Conservation (phyloP, 2,888 invertebrate genomes). For the Drosophila putrida region DNA sequence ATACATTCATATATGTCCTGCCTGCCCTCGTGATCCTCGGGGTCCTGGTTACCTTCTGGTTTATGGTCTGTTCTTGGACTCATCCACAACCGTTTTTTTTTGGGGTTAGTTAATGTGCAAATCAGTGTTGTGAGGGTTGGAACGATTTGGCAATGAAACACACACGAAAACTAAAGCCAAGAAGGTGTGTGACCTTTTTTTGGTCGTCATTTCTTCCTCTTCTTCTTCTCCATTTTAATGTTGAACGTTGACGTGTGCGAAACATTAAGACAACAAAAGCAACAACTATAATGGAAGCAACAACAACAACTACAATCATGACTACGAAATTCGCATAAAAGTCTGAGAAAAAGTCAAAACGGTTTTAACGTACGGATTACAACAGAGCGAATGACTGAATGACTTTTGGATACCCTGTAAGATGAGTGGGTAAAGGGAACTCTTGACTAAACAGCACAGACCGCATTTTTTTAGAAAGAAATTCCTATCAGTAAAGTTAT, state of each 20-base stretch:
- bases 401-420: slow-evolving; percentile 28
- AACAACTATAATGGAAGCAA: slow-evolving; percentile 28
- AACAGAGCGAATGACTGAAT: slow-evolving; percentile 40
- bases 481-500: too few relatives aligned
- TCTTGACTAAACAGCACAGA: too few relatives aligned
- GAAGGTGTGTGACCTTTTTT: slow-evolving; percentile 81
- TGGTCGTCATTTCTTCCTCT: slow-evolving; percentile 34
- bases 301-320: slow-evolving; percentile 46
- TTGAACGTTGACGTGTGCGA: slow-evolving; percentile 67
- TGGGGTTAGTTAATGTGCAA: slow-evolving; percentile 52
- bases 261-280: slow-evolving; percentile 64
- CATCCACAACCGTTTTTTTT: slow-evolving; percentile 13
- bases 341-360: slow-evolving; percentile 72
- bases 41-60: slow-evolving; percentile 16
- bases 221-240: slow-evolving; percentile 16
- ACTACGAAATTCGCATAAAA: slow-evolving; percentile 74
- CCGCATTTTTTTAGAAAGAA: too few relatives aligned
- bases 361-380: slow-evolving; percentile 68
- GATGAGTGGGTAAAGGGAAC: neutral
- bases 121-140: slow-evolving; percentile 51
- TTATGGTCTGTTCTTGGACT: slow-evolving; percentile 25
- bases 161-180: slow-evolving; percentile 29
- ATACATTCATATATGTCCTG: slow-evolving; percentile 10
- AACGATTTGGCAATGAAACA: slow-evolving; percentile 56
- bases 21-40: slow-evolving; percentile 25